These are phyloP conservation scores for Varanus salvator DNA, from an alignment of 2,113 vertebrate genomes.

Conservation along the genomic window DNA sequence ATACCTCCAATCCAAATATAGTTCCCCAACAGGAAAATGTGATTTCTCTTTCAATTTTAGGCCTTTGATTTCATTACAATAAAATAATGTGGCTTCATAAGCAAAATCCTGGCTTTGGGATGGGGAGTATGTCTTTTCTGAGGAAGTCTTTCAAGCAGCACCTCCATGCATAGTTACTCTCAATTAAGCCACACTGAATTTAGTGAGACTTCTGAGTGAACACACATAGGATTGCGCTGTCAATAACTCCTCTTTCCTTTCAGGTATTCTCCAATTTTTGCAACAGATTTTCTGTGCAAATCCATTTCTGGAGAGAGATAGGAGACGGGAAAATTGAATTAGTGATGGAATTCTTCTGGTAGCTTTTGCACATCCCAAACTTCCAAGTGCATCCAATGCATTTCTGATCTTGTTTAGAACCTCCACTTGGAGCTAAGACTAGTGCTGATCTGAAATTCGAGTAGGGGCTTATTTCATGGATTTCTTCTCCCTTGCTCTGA, in stretches of 20 bases:
- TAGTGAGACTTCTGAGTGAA: neutral
- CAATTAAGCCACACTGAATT: neutral
- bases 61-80: constrained; percentile 44
- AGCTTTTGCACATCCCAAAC: neutral
- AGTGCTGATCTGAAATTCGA: neutral
- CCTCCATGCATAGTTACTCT: neutral
- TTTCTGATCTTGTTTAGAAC: neutral
- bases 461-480: neutral
- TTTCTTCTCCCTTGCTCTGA: neutral
- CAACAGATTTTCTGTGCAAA: neutral
- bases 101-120: constrained; percentile 36
- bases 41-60: constrained; percentile 39
- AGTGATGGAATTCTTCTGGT: neutral
- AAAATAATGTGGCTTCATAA: constrained; percentile 47
- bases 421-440: neutral
- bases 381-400: neutral
- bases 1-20: constrained; percentile 31
- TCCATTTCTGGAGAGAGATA: neutral
- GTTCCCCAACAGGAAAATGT: constrained; percentile 43
- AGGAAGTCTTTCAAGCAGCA: constrained; percentile 3
- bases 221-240: no score
- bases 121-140: constrained; percentile 21
- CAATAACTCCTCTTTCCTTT: constrained; percentile 5
- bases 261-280: neutral
- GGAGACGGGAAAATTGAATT: neutral